Conservation (phyloP, 2,888 invertebrate genomes). For the Agonum fuliginosum region DNA sequence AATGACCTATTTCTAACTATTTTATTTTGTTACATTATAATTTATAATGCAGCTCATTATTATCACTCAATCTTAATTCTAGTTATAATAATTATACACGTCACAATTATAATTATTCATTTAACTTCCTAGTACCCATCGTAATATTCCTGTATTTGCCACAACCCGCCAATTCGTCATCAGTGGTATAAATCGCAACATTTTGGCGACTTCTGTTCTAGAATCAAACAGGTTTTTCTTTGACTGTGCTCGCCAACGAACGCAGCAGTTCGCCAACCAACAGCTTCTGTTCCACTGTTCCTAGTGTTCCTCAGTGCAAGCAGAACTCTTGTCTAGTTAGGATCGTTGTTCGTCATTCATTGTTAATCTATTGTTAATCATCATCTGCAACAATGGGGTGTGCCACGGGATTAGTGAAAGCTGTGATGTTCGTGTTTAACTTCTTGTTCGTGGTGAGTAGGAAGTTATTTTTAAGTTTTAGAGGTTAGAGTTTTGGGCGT, state of each 20-base stretch:
- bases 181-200: too few relatives aligned
- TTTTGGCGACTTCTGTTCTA: slow-evolving; percentile 1
- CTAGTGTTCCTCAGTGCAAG: slow-evolving; percentile 1
- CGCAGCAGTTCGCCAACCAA: neutral
- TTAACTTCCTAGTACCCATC: neutral
- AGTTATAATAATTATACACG: too few relatives aligned
- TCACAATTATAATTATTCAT: too few relatives aligned
- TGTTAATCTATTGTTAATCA: slow-evolving; percentile 1
- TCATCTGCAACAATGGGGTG: slow-evolving; percentile 69
- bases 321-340: neutral
- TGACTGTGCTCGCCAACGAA: neutral
- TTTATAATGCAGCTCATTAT: too few relatives aligned
- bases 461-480: slow-evolving; percentile 3
- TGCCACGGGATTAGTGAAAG: slow-evolving; percentile 71
- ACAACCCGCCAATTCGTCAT: too few relatives aligned
- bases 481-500: slow-evolving; percentile 26
- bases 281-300: neutral
- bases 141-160: too few relatives aligned
- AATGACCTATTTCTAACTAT: too few relatives aligned
- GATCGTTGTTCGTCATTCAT: neutral
- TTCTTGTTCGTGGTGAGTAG: slow-evolving; percentile 84
- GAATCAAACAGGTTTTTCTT: slow-evolving; percentile 33
- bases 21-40: too few relatives aligned
- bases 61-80: too few relatives aligned
- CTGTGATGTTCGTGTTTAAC: slow-evolving; percentile 71